Conservation (phyloP, 2,113 vertebrate genomes). For the cattle (Bos taurus) region ARS-UCD2.0 NC_037347.1:44243501-44244000, state of each 20-base stretch:
- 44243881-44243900: neutral
- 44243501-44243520: neutral
- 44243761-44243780: neutral
- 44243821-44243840: neutral
- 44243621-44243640: neutral
- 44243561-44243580: neutral
- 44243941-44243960: neutral
- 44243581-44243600: neutral
- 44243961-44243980: neutral
- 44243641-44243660: neutral
- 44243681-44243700: neutral
- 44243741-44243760: neutral
- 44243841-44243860: neutral
- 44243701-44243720: neutral
- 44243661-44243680: neutral
- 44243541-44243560: neutral
- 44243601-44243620: neutral
- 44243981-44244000: neutral
- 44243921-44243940: neutral
- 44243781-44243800: neutral
- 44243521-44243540: neutral
- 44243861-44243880: neutral
- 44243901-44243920: neutral
- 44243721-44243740: neutral
- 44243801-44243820: neutral